Evolutionary conservation across 2,888 invertebrate species (phyloP), one percentile per base, ranked within the genome.

Genomic region (Lithosia quadra): DNA sequence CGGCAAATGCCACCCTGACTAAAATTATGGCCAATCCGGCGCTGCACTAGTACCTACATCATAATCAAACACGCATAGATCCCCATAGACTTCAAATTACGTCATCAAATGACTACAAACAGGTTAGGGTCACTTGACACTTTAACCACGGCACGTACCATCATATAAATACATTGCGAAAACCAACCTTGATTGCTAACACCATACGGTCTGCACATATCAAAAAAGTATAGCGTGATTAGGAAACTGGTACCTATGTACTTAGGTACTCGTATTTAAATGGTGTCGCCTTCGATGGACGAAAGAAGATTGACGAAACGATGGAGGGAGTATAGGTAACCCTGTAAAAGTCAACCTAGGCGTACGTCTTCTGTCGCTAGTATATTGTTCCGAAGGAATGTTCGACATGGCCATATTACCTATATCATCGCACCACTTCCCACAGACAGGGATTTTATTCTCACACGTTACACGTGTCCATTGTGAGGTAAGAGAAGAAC

Each of bases 161-260:
- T 72, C 75, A 75, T 71, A 75, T 65, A 15, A 34, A 43, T 66
- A 36, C 49, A 22, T 81, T 79, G 72, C 77, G 76, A 65, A 79
- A 75, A 53, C 71, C 68, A 70, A 79, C 81, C 82, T 81, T 81
- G 82, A 64, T 22, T 68, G 65, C 68, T 77, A 74, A 75, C 76
- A 72, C 76, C 21, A 71, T 69, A 78, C 80, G 78, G 66, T 74
- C 55, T 65, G 69, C 76, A 79, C 79, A 76, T 80, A 79, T 79
- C 77, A 77, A 81, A 74, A 74, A 77, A 63, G 34, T 61, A 63
- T 55, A 21, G 34, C 15, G 53, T 59, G 62, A 80, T 78, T 80
- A 76, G 76, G 69, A 72, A 69, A 80, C 11, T 5, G 18, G n/a
- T 28, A 13, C 24, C 11, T 43, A 24, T 0, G 11, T 22, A 56